Percentiles rank a stretch among this genome's conserved stretches.
phyloP scores from a whole-genome alignment of 2,888 invertebrate genomes.

The Tromatobia lineatoria region DNA sequence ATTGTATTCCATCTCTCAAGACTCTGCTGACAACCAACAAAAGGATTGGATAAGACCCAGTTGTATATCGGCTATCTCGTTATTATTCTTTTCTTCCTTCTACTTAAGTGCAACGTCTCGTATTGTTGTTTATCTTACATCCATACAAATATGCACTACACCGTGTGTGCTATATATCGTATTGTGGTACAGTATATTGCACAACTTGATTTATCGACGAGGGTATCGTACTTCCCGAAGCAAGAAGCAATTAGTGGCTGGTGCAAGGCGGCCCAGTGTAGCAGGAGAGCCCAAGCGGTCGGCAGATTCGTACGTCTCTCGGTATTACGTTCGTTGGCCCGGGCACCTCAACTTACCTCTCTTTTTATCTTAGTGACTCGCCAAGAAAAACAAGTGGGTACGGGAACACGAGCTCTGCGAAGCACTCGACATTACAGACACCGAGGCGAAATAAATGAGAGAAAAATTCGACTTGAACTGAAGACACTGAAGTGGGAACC shows the following conservation, averaged over 20 bases:
- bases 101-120: constrained; percentile 17
- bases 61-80: constrained; percentile 37
- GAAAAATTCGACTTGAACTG: constrained; percentile 41
- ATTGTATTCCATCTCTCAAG: constrained; percentile 52
- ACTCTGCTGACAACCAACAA: constrained; percentile 56
- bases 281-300: constrained; percentile 44
- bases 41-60: constrained; percentile 52
- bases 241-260: constrained; percentile 65
- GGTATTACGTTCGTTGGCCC: constrained; percentile 63
- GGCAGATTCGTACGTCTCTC: constrained; percentile 55
- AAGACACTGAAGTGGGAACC: constrained; percentile 37
- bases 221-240: constrained; percentile 63
- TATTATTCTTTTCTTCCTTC: constrained; percentile 49
- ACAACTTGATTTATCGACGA: constrained; percentile 66
- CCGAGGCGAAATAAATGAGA: constrained; percentile 49
- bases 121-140: constrained; percentile 52
- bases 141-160: constrained; percentile 23
- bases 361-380: constrained; percentile 56
- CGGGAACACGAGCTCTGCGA: constrained; percentile 28
- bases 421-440: constrained; percentile 18
- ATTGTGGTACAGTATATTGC: constrained; percentile 42
- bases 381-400: constrained; percentile 60
- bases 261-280: constrained; percentile 52
- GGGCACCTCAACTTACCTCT: constrained; percentile 34
- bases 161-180: constrained; percentile 10